Evolutionary conservation across 2,113 vertebrate genomes (phyloP).

Genomic region (Lontra canadensis): DNA sequence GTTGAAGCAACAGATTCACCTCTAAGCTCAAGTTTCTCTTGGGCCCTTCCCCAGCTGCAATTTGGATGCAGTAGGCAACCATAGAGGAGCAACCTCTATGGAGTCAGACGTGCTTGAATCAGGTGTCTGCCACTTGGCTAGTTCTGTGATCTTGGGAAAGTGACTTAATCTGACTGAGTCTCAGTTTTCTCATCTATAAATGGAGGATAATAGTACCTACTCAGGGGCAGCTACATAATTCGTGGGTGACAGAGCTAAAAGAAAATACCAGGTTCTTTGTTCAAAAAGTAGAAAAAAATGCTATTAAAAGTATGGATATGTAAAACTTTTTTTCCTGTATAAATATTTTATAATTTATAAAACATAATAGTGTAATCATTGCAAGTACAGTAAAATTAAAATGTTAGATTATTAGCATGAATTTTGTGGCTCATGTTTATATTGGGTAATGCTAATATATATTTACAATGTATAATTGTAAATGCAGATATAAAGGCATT

Average conservation of each 20-base stretch:
- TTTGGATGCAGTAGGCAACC: background rate
- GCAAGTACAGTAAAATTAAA: background rate
- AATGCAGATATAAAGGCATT: background rate
- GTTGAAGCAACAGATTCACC: background rate
- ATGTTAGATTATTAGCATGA: background rate
- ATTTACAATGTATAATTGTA: background rate
- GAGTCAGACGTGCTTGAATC: background rate
- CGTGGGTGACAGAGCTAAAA: background rate
- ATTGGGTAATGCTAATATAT: background rate
- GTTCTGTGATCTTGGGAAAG: background rate
- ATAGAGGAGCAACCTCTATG: background rate
- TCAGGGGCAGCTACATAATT: background rate
- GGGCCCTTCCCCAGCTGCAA: background rate
- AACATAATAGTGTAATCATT: background rate
- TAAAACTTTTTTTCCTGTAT: background rate
- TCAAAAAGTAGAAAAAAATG: background rate
- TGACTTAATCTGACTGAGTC: background rate
- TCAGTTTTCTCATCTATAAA: background rate
- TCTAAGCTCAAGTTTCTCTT: background rate
- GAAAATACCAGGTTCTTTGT: background rate
- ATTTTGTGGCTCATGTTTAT: background rate
- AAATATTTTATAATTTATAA: conserved; percentile 35
- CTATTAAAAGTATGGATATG: background rate
- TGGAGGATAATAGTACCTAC: background rate
- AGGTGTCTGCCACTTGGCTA: background rate